These are phyloP conservation scores for Spermophilus dauricus DNA, from an alignment of 2,113 vertebrate species.

Conservation along the genomic window DNA sequence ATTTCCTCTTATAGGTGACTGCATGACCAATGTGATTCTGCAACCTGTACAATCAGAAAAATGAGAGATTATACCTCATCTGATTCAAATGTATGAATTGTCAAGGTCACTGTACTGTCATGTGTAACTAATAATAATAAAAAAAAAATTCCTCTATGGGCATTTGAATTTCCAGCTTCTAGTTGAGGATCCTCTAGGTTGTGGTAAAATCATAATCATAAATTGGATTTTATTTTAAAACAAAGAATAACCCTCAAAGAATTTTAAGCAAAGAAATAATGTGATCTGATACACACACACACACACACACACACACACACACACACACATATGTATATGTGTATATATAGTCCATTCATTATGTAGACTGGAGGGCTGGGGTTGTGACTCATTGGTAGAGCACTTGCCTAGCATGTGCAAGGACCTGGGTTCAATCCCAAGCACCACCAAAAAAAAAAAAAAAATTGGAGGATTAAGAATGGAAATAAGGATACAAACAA, in stretches of 20 bases:
- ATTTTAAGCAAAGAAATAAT: constrained; percentile 48
- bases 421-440: too few relatives aligned
- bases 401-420: too few relatives aligned
- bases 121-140: too few relatives aligned
- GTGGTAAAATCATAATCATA: background rate
- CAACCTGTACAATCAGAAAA: too few relatives aligned
- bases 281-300: background rate
- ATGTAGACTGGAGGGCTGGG: background rate
- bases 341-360: background rate
- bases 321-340: background rate
- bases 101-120: too few relatives aligned
- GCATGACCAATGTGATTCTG: too few relatives aligned
- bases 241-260: background rate
- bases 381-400: too few relatives aligned
- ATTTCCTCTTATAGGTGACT: background rate
- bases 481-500: background rate
- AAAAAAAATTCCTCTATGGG: background rate
- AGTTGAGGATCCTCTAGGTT: background rate
- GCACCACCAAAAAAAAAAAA: too few relatives aligned
- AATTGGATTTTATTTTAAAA: constrained; percentile 17
- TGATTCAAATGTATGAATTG: too few relatives aligned
- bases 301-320: too few relatives aligned
- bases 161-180: constrained; percentile 8
- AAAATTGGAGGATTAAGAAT: background rate
- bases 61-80: too few relatives aligned